Evolutionary conservation across 2,888 invertebrate species (phyloP).

Genomic region (Conus canariensis): DNA sequence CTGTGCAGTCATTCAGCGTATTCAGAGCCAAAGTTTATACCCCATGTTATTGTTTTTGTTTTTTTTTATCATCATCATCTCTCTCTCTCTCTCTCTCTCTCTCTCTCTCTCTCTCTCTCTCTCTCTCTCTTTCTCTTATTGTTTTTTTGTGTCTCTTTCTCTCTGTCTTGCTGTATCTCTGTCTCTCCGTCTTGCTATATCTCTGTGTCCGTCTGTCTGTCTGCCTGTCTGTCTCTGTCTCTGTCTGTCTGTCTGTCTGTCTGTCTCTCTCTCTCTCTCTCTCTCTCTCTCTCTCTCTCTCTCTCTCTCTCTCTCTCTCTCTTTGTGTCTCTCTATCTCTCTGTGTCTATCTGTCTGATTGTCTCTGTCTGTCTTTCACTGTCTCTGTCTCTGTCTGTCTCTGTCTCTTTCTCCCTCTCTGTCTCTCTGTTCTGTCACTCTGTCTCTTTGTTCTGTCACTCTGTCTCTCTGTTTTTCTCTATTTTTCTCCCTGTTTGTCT

Average conservation of each 20-base stretch:
- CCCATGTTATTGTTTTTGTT: too few relatives aligned
- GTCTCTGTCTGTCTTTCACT: neutral
- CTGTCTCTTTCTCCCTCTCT: too few relatives aligned
- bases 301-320: neutral
- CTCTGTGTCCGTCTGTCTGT: neutral
- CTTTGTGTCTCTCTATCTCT: neutral
- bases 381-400: too few relatives aligned
- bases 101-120: neutral
- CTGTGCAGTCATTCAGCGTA: too few relatives aligned
- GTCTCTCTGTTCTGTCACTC: too few relatives aligned
- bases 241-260: neutral
- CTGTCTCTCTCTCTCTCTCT: conserved; percentile 6
- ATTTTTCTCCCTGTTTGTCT: too few relatives aligned
- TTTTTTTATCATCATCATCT: too few relatives aligned
- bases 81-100: conserved; percentile 13
- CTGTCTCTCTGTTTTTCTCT: neutral
- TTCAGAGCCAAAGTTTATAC: too few relatives aligned
- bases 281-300: neutral
- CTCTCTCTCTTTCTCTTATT: neutral
- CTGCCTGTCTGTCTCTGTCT: neutral
- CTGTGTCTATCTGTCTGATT: neutral
- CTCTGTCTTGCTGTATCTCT: neutral
- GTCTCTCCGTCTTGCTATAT: neutral
- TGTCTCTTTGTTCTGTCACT: too few relatives aligned
- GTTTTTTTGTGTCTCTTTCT: neutral